Base-by-base conservation (phyloP, 2,113 vertebrate genomes). In the Dolichallabes microphthalmus region DNA sequence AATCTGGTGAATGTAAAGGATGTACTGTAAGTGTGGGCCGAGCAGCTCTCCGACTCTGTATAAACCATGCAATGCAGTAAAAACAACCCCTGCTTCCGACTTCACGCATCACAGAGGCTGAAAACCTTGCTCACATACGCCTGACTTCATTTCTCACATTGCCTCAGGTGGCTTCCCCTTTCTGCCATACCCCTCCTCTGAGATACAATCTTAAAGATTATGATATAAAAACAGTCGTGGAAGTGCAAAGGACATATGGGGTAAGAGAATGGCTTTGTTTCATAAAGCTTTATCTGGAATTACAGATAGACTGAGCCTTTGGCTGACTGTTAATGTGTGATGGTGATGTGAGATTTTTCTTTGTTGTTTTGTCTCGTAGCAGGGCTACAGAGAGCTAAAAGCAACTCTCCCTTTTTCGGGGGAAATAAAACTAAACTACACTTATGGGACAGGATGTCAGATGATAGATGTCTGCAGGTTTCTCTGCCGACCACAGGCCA, bases 111-210 rank as follows among this genome's bases (percentile, higher is more conserved):
- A 90, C 73, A 66, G 89, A 82, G 69, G 66, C 80, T 74, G 89
- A 89, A 88, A 88, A 86, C 61, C 52, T 30, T 22, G 13, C 83
- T 78, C 86, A 89, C 86, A 90, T 92, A 91, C 90, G 90, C 90
- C 92, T 88, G 90, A 91, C 91, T 92, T 90, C 90, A 89, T 93
- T 88, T 92, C 90, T 91, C 88, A 92, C 87, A 82, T 88, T 91
- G 91, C 92, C 91, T 86, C 85, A 88, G 90, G 85, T 87, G n/a
- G 45, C 77, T 57, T 64, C 85, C 86, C 76, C 84, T 78, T 53
- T 86, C 81, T 82, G 73, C 30, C n/a, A 75, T 63, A 50, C 50
- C 84, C 89, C 86, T 88, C 86, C 86, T 86, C 80, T 77, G 85
- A 73, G 89, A 89, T 50, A 85, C 60, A 80, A 63, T 81, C 63